A percentile compares a stretch with the other conserved stretches of the same genome.
Evolutionary conservation across 2,888 invertebrate genomes (phyloP).

Genomic region (Hirtodrosophila alboralis): DNA sequence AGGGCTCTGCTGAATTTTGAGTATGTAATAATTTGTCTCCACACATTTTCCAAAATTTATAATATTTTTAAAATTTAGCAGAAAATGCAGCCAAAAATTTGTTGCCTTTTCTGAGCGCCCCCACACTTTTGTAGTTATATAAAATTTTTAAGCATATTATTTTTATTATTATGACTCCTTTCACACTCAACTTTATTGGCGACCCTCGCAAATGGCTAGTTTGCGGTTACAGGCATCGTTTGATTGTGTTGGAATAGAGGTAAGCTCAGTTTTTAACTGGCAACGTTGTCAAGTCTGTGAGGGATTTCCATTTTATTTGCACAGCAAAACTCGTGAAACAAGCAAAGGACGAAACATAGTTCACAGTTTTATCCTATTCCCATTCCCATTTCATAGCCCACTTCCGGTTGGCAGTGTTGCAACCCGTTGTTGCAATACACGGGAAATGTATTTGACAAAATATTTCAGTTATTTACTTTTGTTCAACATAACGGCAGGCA

Average conservation of each 20-base stretch:
- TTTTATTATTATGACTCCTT: too few relatives aligned
- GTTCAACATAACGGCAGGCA: slow-evolving; percentile 42
- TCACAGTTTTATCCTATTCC: slow-evolving; percentile 18
- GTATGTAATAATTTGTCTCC: too few relatives aligned
- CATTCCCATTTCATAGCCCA: neutral
- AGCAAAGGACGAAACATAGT: slow-evolving; percentile 36
- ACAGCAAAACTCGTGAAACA: slow-evolving; percentile 55
- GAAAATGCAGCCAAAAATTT: too few relatives aligned
- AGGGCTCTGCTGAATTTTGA: too few relatives aligned
- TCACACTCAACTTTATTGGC: slow-evolving; percentile 6
- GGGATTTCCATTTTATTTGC: slow-evolving; percentile 73
- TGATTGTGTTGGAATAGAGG: slow-evolving; percentile 37
- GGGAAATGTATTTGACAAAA: slow-evolving; percentile 70
- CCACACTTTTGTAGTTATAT: too few relatives aligned
- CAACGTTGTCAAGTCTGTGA: slow-evolving; percentile 69
- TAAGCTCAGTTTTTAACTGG: slow-evolving; percentile 54
- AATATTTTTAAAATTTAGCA: too few relatives aligned
- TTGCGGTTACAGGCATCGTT: slow-evolving; percentile 51
- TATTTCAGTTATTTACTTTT: slow-evolving; percentile 72
- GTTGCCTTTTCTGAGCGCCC: too few relatives aligned
- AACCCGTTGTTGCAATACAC: slow-evolving; percentile 29
- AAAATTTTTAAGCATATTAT: too few relatives aligned
- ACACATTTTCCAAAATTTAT: too few relatives aligned
- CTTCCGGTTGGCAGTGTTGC: slow-evolving; percentile 19
- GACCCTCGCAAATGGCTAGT: slow-evolving; percentile 24